Evolutionary conservation across 2,113 vertebrate genomes (phyloP), one percentile per base, ranked within the genome.

Genomic region (Sorex fumeus): DNA sequence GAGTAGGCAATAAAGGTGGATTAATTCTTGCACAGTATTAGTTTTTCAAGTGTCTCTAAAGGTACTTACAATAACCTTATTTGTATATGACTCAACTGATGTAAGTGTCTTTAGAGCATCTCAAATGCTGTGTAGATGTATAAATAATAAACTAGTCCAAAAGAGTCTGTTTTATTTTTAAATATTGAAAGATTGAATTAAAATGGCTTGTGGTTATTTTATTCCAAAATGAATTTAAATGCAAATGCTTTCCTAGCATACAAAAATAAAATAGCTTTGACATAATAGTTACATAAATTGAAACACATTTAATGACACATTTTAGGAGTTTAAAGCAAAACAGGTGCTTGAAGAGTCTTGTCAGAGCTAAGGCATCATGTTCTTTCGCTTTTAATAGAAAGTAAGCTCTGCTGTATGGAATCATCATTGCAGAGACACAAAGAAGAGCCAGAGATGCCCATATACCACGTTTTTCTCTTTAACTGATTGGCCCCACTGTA

Each of bases 91-190:
- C 10, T 84, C 47, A 69, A 12, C n/a, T 10, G 10, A 45, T 34
- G 2, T 75, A 43, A 3, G 16, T 57, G 4, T 28, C 18, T 83
- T 50, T 10, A 76, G 40, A 15, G 19, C 23, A 71, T 25, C 15
- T 71, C 25, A 21, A 23, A 32, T 4, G 8, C 50, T 4, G 57
- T 47, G 18, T 57, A 40, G 27, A 72, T 77, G 34, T 8, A 64
- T 36, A 36, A 47, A 21, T 0, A 74, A 36, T 81, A 81, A 87
- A 53, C 9, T 47, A 89, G 45, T 45, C 36, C 62, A 87, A 12
- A 76, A 40, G 8, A 84, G 10, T 71, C 45, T 64, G 79, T 66
- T 79, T 83, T 86, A 72, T 86, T 91, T 93, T 32, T 64, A 93
- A 87, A 64, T 88, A 50, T 81, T 74, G 27, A 34, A 91, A 94